phyloP scores from a whole-genome alignment of 35 echinoderm and acorn worm species.

The Chiridota heheva region DNA sequence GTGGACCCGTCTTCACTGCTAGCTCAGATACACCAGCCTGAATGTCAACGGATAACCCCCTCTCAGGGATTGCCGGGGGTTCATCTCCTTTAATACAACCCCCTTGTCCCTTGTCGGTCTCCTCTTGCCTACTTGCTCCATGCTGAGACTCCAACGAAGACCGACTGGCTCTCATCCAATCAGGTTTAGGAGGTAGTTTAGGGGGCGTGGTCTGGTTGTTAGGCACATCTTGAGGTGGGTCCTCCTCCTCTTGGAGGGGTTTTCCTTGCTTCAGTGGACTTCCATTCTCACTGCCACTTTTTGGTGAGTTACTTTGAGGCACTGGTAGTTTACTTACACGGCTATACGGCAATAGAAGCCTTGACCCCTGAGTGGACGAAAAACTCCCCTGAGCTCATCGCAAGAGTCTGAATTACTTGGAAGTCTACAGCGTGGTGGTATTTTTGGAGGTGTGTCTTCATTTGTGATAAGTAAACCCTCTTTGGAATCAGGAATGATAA shows the following conservation, averaged over 20 bases:
- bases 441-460: too few relatives aligned
- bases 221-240: neutral
- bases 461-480: too few relatives aligned
- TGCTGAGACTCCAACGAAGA: too few relatives aligned
- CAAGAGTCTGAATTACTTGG: too few relatives aligned
- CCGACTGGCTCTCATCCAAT: constrained; percentile 43
- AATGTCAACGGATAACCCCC: constrained; percentile 20
- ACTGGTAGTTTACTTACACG: too few relatives aligned
- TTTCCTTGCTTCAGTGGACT: constrained; percentile 2
- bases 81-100: constrained; percentile 17
- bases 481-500: too few relatives aligned
- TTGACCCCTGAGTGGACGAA: too few relatives aligned
- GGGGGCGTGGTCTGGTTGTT: constrained; percentile 10
- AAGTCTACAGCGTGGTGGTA: too few relatives aligned
- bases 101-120: constrained; percentile 2
- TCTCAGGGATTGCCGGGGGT: constrained; percentile 33
- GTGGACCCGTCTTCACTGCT: constrained; percentile 32
- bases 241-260: neutral
- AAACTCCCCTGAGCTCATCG: too few relatives aligned
- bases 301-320: too few relatives aligned
- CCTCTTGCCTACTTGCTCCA: constrained; percentile 17
- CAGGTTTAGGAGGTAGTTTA: constrained; percentile 16
- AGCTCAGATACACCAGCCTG: constrained; percentile 25
- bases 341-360: too few relatives aligned
- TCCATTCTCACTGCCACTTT: too few relatives aligned